These are phyloP conservation scores for Oxyruncus cristatus DNA, from an alignment of 2,113 vertebrate genomes.

Conservation along the genomic window DNA sequence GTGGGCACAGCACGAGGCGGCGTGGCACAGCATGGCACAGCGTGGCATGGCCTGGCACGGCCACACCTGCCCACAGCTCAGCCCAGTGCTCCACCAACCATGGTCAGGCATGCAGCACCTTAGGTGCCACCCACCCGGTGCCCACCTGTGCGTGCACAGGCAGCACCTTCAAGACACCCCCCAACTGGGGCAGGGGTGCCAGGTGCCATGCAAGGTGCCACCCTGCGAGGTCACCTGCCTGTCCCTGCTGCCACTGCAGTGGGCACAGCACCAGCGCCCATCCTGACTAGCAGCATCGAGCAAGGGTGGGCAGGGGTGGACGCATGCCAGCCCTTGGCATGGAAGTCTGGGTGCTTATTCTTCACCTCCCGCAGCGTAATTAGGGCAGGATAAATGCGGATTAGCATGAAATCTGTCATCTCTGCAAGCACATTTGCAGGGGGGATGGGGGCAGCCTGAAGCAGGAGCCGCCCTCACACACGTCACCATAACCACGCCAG, in stretches of 20 bases:
- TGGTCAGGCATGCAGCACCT: background rate
- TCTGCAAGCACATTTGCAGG: background rate
- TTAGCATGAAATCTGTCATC: constrained; percentile 49
- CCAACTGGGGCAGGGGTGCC: background rate
- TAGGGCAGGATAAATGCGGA: constrained; percentile 44
- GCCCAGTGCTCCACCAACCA: background rate
- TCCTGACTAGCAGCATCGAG: background rate
- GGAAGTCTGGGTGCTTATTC: background rate
- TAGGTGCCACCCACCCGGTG: background rate
- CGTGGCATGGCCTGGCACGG: background rate
- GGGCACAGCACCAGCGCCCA: fast-evolving
- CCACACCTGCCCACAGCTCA: background rate
- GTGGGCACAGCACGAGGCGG: background rate
- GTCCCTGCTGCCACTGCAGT: background rate
- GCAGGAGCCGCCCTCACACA: background rate
- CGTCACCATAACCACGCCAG: fast-evolving
- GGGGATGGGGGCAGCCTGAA: background rate
- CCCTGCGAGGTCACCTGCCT: background rate
- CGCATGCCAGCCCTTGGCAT: background rate
- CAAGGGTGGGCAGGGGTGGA: background rate
- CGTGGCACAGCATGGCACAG: background rate
- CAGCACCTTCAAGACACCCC: background rate
- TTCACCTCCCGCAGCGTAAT: background rate
- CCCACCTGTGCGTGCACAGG: background rate
- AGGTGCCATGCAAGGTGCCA: background rate